phyloP scores from a whole-genome alignment of 2,888 invertebrate species.

The Eurytoma adleriae region DNA sequence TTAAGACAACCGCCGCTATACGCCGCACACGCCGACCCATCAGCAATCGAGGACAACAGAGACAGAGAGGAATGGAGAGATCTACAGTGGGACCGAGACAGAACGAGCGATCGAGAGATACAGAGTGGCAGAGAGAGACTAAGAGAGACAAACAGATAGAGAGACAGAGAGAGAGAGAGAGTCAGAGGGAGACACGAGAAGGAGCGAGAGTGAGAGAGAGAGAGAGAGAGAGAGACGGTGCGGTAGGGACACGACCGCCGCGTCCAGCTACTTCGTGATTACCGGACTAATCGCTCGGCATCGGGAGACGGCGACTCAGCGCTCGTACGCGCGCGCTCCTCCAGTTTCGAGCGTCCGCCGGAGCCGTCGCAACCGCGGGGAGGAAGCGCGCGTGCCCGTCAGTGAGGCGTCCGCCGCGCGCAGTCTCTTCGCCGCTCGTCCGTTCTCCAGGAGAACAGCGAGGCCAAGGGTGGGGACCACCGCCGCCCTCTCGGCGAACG shows the following conservation, averaged over 20 bases:
- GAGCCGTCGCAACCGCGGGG: conserved; percentile 11
- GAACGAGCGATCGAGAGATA: not conserved
- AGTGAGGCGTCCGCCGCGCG: no score
- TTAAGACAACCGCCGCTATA: not conserved
- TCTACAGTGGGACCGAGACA: not conserved
- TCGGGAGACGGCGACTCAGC: not conserved
- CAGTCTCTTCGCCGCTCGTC: not conserved
- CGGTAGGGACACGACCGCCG: not conserved
- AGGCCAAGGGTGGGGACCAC: not conserved
- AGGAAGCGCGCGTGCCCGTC: conserved; percentile 3
- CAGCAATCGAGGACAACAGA: no score
- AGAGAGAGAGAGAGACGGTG: conserved; percentile 3
- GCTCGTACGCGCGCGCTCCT: not conserved
- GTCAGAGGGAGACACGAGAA: not conserved
- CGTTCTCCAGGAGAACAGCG: conserved; percentile 23
- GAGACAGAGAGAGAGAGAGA: no score
- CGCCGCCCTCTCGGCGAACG: no score
- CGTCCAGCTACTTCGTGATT: conserved; percentile 47
- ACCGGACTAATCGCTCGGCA: conserved; percentile 35
- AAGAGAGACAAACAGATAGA: no score
- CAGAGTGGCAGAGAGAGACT: not conserved
- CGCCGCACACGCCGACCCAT: no score
- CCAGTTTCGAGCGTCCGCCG: conserved; percentile 49
- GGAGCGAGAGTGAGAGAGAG: conserved; percentile 8
- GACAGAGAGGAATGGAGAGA: no score